phyloP scores from a whole-genome alignment of 2,113 vertebrate genomes.

The Syngnathus floridae region DNA sequence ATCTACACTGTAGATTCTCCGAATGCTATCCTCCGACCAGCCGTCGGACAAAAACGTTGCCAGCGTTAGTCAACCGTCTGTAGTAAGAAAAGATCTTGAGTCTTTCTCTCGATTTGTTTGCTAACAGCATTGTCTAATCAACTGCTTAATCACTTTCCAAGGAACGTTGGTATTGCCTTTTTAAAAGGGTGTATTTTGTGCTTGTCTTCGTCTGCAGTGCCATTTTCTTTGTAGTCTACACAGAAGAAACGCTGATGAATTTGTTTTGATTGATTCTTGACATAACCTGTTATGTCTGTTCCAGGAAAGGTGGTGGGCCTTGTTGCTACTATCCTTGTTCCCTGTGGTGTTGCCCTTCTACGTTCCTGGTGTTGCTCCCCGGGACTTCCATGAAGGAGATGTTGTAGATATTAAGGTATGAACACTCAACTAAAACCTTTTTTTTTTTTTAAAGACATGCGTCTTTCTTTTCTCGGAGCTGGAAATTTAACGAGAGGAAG shows the following conservation, averaged over 20 bases:
- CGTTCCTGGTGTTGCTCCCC: conserved; percentile 91
- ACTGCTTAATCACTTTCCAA: not conserved
- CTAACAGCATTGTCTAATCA: not conserved
- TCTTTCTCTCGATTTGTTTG: not conserved
- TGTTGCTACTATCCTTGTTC: conserved; percentile 70
- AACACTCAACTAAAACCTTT: not conserved
- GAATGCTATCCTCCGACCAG: no score
- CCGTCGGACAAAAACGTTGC: no score
- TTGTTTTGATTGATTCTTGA: not conserved
- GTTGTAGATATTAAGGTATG: conserved; percentile 90
- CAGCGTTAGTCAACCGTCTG: no score
- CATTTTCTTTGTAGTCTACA: not conserved
- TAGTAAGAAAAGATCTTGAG: no score
- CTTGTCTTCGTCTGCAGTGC: not conserved
- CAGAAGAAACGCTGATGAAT: not conserved
- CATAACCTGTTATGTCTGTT: conserved; percentile 16
- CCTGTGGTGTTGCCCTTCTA: conserved; percentile 75
- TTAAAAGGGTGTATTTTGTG: not conserved
- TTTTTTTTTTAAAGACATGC: no score
- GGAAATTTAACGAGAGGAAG: no score
- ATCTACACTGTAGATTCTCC: no score
- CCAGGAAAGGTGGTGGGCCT: conserved; percentile 72
- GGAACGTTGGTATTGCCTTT: not conserved
- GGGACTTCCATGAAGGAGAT: conserved; percentile 83
- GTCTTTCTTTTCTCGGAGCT: no score